Conservation (phyloP, 2,113 vertebrate genomes). For the Geothlypis trichas region DNA sequence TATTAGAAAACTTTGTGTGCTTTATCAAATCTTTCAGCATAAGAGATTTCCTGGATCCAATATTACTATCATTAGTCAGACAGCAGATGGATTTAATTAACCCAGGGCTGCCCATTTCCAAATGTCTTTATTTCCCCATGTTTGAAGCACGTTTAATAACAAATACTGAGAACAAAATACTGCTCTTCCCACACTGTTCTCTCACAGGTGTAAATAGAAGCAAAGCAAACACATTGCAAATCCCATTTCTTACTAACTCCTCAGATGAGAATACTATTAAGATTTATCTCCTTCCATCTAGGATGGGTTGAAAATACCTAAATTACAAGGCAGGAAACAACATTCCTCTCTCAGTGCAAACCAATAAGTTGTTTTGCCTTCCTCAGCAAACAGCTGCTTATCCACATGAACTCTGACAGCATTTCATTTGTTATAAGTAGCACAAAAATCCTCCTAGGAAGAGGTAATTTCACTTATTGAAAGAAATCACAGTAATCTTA, state of each 20-base stretch:
- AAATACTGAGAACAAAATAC: neutral
- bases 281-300: neutral
- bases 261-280: neutral
- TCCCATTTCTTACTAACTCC: neutral
- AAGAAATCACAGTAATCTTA: neutral
- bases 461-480: neutral
- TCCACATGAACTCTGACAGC: neutral
- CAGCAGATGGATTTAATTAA: conserved; percentile 50
- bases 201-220: neutral
- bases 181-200: neutral
- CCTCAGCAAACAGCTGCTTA: neutral
- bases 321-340: neutral
- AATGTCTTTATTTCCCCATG: neutral
- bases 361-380: neutral
- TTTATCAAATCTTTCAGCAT: neutral
- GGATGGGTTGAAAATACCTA: neutral
- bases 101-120: neutral
- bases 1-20: neutral
- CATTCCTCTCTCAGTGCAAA: neutral
- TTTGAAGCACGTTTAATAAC: neutral
- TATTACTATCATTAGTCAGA: conserved; percentile 23
- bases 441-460: neutral
- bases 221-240: neutral
- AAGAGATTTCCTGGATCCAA: neutral
- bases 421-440: neutral